These are phyloP conservation scores for Pimpla rufipes DNA, from an alignment of 2,888 invertebrate species.

Conservation along the genomic window DNA sequence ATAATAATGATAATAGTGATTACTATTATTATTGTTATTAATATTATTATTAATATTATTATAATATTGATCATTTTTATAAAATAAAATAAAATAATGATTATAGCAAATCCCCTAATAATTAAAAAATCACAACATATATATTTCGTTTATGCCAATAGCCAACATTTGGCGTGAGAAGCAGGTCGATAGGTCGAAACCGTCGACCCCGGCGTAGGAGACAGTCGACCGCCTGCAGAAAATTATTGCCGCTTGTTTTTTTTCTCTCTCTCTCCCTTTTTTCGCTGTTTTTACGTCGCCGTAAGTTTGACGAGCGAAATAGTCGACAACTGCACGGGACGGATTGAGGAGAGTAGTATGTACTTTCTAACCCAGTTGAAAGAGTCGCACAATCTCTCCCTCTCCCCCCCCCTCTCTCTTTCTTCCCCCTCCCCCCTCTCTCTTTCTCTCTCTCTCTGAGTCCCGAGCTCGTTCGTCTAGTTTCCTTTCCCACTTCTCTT, in stretches of 20 bases:
- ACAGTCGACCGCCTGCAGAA: neutral
- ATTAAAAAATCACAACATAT: too few relatives aligned
- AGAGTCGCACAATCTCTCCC: constrained; percentile 56
- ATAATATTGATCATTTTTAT: too few relatives aligned
- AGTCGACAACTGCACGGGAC: constrained; percentile 60
- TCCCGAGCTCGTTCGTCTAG: constrained; percentile 25
- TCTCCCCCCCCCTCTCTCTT: neutral
- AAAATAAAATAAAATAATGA: too few relatives aligned
- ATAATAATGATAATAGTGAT: too few relatives aligned
- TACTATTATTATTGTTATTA: too few relatives aligned
- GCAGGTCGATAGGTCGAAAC: neutral
- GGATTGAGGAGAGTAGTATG: constrained; percentile 67
- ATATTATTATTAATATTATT: too few relatives aligned
- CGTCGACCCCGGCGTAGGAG: neutral
- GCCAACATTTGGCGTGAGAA: neutral
- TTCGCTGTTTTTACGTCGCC: constrained; percentile 6
- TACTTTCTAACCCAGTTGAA: constrained; percentile 74
- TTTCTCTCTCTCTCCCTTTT: neutral
- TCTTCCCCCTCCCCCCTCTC: neutral
- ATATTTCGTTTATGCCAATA: neutral
- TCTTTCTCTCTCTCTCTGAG: constrained; percentile 43
- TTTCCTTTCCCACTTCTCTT: constrained; percentile 52
- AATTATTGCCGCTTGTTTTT: constrained; percentile 4
- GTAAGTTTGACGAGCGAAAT: constrained; percentile 48
- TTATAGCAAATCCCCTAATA: too few relatives aligned